Evolutionary conservation across 2,797 vertebrate genomes (phyloP), one percentile per base, ranked within the genome.

Genomic region (Holocentrus rufus): DNA sequence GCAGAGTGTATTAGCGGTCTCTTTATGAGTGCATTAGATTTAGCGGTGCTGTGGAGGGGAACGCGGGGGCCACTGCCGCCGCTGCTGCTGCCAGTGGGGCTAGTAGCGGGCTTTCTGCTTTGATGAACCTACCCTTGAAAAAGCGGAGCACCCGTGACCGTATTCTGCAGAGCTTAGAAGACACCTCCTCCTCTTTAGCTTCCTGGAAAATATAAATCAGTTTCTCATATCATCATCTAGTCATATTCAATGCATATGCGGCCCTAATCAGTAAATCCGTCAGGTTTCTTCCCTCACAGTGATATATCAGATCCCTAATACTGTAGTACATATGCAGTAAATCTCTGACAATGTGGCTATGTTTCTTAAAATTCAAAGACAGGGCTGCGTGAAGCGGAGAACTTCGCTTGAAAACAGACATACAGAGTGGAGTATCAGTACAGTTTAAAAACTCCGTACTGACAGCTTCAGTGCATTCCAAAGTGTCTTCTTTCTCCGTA

Each of bases 111-210:
- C 72, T 89, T 89, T 87, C 85, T 82, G 90, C 90, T 89, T 92
- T 93, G 85, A 91, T 92, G 91, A 92, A 90, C 92, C 88, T 91
- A 93, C 92, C 91, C 92, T 94, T 94, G 92, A 92, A 87, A 87
- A 91, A 83, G 63, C 50, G 72, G 88, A 87, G 89, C 80, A 88
- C 80, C 79, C 82, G 77, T 85, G 87, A 91, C 80, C 69, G 79
- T 87, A 89, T 81, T 87, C 86, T 63, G 74, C 68, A 11, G 57
- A 80, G 83, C 82, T 84, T 73, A 60, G 78, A 85, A 82, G 77
- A 83, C 79, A 57, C 87, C 89, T 90, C 87, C 87, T 79, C 88
- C 88, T 83, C 90, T 74, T 85, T 85, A 82, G 88, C 80, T 81
- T 89, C 82, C 89, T 91, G 87, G 84, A 92, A 90, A 89, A 89